These are phyloP conservation scores for Chaetura pelagica DNA, from an alignment of 2,113 vertebrate genomes.

Conservation along the genomic window DNA sequence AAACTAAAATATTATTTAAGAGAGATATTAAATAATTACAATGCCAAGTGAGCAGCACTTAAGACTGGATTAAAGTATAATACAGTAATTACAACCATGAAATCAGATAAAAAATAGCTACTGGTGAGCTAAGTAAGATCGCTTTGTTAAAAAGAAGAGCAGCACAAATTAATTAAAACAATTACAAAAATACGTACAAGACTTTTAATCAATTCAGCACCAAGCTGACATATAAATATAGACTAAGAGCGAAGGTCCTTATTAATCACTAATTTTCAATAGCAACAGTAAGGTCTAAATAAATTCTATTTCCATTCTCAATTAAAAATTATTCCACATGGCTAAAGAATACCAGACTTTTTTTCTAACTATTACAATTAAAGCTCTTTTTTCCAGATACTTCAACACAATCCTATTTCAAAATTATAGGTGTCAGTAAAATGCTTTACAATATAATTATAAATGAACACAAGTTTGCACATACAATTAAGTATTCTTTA, in stretches of 20 bases:
- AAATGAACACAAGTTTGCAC: neutral
- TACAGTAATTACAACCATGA: conserved; percentile 14
- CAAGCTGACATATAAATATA: neutral
- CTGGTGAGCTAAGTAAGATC: neutral
- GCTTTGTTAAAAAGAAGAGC: conserved; percentile 9
- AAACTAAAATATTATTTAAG: neutral
- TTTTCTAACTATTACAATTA: neutral
- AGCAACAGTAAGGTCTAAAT: neutral
- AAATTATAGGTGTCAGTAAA: neutral
- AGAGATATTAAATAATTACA: neutral
- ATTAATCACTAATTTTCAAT: neutral
- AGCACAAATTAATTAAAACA: conserved; percentile 28
- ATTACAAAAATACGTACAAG: conserved; percentile 7
- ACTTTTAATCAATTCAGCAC: conserved; percentile 11
- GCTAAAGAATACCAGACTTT: neutral
- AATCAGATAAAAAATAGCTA: conserved; percentile 33
- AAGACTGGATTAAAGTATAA: conserved; percentile 14
- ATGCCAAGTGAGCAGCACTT: neutral
- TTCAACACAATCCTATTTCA: neutral
- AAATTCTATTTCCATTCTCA: neutral
- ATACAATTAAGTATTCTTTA: neutral
- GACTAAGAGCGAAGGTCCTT: neutral
- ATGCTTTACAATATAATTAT: conserved; percentile 31
- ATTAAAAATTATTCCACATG: neutral
- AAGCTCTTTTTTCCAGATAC: neutral